Conservation (phyloP, 2,797 vertebrate species). For the Microchirus variegatus region DNA sequence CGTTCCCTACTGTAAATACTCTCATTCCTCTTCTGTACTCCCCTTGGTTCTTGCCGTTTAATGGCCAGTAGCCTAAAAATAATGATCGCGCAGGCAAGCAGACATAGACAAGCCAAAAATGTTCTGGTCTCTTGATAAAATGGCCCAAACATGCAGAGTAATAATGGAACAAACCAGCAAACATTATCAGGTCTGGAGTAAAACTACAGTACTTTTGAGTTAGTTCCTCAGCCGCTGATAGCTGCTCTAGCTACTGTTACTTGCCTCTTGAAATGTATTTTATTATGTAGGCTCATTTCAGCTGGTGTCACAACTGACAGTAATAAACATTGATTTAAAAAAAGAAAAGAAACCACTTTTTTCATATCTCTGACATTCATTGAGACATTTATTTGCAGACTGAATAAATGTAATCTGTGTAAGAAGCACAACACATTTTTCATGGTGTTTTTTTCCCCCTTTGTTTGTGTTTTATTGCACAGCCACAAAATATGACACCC, state of each 20-base stretch:
- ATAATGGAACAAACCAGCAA: conserved; percentile 6
- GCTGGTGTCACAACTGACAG: conserved; percentile 7
- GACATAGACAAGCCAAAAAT: conserved; percentile 22
- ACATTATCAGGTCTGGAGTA: conserved; percentile 6
- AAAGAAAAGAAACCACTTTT: conserved; percentile 16
- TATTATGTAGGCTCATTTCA: not conserved
- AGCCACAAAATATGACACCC: conserved; percentile 13
- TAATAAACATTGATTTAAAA: conserved; percentile 12
- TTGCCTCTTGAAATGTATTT: not conserved
- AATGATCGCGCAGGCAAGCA: conserved; percentile 13
- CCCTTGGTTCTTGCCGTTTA: conserved; percentile 6
- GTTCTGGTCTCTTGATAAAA: conserved; percentile 16
- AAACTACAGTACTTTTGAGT: not conserved
- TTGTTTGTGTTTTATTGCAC: not conserved
- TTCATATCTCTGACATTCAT: conserved; percentile 30
- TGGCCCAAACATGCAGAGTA: not conserved
- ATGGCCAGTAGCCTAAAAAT: conserved; percentile 25
- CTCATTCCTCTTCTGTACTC: conserved; percentile 12
- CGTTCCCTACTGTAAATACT: conserved; percentile 14
- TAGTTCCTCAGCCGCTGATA: not conserved
- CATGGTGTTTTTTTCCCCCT: not conserved
- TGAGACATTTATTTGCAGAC: conserved; percentile 31
- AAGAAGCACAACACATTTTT: conserved; percentile 10
- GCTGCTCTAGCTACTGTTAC: not conserved
- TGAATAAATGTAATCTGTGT: conserved; percentile 33